Evolutionary conservation across 2,888 invertebrate genomes (phyloP).

Genomic region (Dasysyrphus albostriatus): DNA sequence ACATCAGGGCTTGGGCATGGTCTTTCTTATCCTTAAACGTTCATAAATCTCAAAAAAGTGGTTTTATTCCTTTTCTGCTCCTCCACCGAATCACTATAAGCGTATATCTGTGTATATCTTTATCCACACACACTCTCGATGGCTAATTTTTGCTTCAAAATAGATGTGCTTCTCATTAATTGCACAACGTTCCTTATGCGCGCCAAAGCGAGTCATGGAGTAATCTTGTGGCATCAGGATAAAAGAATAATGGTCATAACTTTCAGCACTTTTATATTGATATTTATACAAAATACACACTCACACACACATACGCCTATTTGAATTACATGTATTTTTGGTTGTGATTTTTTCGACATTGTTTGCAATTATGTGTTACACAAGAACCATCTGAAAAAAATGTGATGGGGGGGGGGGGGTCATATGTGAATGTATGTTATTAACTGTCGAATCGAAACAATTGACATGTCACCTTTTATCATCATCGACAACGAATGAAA

Average conservation of each 20-base stretch:
- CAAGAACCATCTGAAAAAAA: background rate
- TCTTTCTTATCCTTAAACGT: conserved; percentile 70
- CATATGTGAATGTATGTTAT: background rate
- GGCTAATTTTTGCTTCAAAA: conserved; percentile 69
- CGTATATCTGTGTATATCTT: background rate
- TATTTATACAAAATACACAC: background rate
- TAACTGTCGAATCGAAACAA: conserved; percentile 60
- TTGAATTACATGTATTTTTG: background rate
- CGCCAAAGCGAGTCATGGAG: conserved; percentile 36
- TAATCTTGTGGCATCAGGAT: conserved; percentile 55
- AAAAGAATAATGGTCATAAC: conserved; percentile 75
- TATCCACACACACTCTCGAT: conserved; percentile 4
- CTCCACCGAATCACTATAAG: background rate
- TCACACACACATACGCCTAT: background rate
- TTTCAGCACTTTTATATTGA: conserved; percentile 57
- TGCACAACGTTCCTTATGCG: conserved; percentile 58
- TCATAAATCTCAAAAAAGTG: conserved; percentile 75
- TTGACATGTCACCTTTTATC: conserved; percentile 72
- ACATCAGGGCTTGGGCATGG: conserved; percentile 5
- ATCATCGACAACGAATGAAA: background rate
- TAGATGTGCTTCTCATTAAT: conserved; percentile 74
- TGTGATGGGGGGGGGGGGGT: background rate
- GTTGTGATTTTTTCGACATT: conserved; percentile 32
- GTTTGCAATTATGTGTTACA: conserved; percentile 58
- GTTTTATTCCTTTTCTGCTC: conserved; percentile 43